A percentile compares a stretch with the other conserved stretches of the same genome.
Evolutionary conservation across 1,140 invertebrate genomes (phyloP).

Genomic region (Ips nitidus): DNA sequence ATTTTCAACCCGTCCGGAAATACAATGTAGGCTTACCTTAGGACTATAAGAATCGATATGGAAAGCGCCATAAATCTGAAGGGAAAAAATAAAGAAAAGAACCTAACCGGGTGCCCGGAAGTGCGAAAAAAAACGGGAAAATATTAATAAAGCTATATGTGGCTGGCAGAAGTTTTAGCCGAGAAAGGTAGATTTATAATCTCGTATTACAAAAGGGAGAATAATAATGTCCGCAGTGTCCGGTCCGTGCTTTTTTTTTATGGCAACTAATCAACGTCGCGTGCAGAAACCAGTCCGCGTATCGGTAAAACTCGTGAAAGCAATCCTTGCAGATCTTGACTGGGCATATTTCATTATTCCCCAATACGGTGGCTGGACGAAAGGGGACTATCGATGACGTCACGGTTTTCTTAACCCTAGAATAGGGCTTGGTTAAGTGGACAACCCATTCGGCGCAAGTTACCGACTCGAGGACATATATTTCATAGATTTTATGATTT

Average conservation of each 20-base stretch:
- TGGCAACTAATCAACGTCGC: conserved; percentile 31
- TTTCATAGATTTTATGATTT: no score
- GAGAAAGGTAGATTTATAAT: conserved; percentile 36
- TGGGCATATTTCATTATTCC: conserved; percentile 20
- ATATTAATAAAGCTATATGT: conserved; percentile 35
- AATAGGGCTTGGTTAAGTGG: no score
- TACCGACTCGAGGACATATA: no score
- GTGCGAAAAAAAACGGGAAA: conserved; percentile 16
- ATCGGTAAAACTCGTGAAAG: conserved; percentile 30
- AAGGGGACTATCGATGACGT: background rate
- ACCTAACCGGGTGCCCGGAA: background rate
- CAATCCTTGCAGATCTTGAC: conserved; percentile 30
- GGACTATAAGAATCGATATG: conserved; percentile 22
- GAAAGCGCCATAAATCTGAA: conserved; percentile 23
- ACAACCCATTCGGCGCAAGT: no score
- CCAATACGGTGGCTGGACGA: conserved; percentile 8
- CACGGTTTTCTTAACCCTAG: no score
- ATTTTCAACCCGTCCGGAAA: conserved; percentile 22
- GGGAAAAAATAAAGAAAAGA: conserved; percentile 10
- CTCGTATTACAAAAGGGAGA: conserved; percentile 30
- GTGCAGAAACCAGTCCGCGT: conserved; percentile 21
- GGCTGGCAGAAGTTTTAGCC: conserved; percentile 30
- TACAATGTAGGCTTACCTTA: conserved; percentile 23
- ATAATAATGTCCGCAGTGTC: conserved; percentile 35
- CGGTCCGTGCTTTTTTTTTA: conserved; percentile 25